Conservation (phyloP, 2,113 vertebrate species). For the Pelodiscus sinensis region DNA sequence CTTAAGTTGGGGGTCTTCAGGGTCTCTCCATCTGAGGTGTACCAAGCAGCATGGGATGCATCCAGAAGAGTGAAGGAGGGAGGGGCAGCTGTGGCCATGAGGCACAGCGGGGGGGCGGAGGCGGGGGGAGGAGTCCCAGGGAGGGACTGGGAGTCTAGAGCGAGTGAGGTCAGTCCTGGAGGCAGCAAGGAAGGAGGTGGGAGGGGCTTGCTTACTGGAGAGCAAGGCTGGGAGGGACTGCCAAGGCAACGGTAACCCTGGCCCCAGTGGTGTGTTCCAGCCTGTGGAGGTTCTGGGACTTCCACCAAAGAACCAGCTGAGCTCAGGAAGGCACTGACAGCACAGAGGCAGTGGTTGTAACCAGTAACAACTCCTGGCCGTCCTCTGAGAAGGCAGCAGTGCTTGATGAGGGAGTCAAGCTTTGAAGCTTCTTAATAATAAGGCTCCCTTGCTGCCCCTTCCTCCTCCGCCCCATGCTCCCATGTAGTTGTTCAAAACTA, state of each 20-base stretch:
- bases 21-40: background rate
- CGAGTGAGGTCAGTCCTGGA: background rate
- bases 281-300: background rate
- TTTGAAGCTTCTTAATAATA: background rate
- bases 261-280: background rate
- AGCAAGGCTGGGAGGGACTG: background rate
- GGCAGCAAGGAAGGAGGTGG: background rate
- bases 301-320: background rate
- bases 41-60: background rate
- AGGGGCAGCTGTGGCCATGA: background rate
- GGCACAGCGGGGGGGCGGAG: too few relatives aligned
- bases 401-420: background rate
- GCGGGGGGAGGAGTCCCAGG: background rate
- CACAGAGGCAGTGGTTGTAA: background rate
- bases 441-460: too few relatives aligned
- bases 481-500: background rate
- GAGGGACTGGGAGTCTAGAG: background rate
- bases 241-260: background rate
- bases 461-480: background rate
- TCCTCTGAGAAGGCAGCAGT: accelerated
- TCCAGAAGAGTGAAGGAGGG: background rate
- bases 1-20: background rate
- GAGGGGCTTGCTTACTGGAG: accelerated
- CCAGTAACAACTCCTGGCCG: background rate
- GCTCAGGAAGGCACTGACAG: background rate